Base-by-base conservation (phyloP, 2,797 vertebrate genomes). In the Anas capensis region DNA sequence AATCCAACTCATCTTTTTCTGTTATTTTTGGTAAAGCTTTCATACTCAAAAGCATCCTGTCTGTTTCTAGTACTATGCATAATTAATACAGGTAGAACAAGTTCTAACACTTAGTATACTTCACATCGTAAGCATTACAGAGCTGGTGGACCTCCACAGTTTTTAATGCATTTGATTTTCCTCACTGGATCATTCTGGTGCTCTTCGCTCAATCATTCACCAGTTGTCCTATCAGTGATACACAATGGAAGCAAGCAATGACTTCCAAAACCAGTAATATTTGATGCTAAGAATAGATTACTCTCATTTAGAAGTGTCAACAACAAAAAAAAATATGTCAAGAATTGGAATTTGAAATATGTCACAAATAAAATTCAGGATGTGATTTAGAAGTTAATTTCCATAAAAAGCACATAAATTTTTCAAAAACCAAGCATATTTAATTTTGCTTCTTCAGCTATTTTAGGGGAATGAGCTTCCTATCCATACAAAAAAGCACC, bases 21-120 rank as follows among this genome's bases (percentile, higher is more conserved):
- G 58, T 87, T 91, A 80, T 73, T 93, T 95, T 78, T 93, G 54
- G 23, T 71, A 84, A 38, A 71, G 61, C 54, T 88, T 94, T 88
- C 80, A 92, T 27, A 73, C 64, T 65, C 68, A 73, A 81, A 91
- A 95, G 72, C 69, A 90, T 69, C 49, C 76, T 86, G 42, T 44
- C 64, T 42, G 10, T 90, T 85, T 75, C 76, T 86, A 80, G 61
- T 73, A 49, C 65, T 78, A 64, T 33, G 66, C 57, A 79, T 91
- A 95, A 94, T 75, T 86, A 68, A 83, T 44, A 92, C 85, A 88
- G 53, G 77, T 54, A 83, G 58, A 96, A 91, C 82, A 72, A 93
- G 91, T 89, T 91, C 75, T 89, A 40, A 93, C 86, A 91, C 82
- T 88, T 86, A 94, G 62, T 31, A 1, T 34, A 49, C 78, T 86